These are phyloP conservation scores for Diglossa cyanea DNA, from an alignment of 2,797 vertebrate species.

Conservation along the genomic window DNA sequence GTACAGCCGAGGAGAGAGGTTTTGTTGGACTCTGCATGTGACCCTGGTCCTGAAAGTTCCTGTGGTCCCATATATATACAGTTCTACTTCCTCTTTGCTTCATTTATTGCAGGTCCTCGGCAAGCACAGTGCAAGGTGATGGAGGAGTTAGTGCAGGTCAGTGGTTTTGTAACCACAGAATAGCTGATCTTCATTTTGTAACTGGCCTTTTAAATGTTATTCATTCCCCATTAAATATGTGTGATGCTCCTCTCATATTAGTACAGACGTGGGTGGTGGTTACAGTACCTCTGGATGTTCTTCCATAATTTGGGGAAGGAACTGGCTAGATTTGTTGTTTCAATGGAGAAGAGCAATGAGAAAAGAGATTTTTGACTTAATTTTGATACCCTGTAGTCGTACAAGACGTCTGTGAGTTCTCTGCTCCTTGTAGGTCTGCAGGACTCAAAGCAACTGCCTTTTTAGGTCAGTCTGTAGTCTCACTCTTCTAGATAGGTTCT, in stretches of 20 bases:
- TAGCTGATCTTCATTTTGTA: not conserved
- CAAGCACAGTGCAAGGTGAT: not conserved
- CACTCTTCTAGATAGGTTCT: not conserved
- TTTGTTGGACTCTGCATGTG: accelerated
- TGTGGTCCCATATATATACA: not conserved
- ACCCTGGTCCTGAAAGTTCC: not conserved
- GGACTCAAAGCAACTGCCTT: not conserved
- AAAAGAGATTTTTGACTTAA: not conserved
- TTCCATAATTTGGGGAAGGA: not conserved
- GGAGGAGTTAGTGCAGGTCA: not conserved
- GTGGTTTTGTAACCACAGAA: not conserved
- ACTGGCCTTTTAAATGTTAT: not conserved
- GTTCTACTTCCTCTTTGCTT: not conserved
- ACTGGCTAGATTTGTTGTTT: not conserved
- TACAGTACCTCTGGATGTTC: accelerated
- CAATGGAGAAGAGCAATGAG: not conserved
- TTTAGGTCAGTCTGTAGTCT: not conserved
- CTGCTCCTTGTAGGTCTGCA: not conserved
- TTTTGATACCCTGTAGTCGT: not conserved
- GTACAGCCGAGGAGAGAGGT: not conserved
- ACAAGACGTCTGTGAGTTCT: not conserved
- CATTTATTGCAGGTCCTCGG: not conserved
- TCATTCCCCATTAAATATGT: not conserved
- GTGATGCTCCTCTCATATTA: not conserved
- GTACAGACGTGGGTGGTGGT: accelerated